Percentiles rank a stretch among this genome's conserved stretches.
Evolutionary conservation across 1,140 invertebrate species (phyloP).

Genomic region (Drepana arcuata): DNA sequence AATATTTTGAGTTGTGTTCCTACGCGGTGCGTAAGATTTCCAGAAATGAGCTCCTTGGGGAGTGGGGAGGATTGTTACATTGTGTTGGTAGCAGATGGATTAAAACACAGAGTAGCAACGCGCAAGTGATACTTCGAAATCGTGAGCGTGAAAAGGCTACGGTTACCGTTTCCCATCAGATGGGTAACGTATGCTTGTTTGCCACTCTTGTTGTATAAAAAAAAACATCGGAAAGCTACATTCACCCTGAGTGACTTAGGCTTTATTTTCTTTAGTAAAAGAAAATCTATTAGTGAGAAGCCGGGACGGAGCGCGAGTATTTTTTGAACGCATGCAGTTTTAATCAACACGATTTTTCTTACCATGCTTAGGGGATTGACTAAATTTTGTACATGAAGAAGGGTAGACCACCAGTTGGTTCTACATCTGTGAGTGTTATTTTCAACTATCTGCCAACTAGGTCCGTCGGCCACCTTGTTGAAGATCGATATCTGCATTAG

Average conservation of each 20-base stretch:
- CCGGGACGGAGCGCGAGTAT: not conserved
- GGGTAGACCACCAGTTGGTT: conserved; percentile 71
- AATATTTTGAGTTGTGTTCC: too few relatives aligned
- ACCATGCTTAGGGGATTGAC: conserved; percentile 31
- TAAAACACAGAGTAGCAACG: not conserved
- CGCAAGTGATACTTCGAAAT: not conserved
- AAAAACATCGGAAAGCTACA: too few relatives aligned
- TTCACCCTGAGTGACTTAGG: too few relatives aligned
- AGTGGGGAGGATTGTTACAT: too few relatives aligned
- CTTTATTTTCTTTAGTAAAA: too few relatives aligned
- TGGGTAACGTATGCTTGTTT: not conserved
- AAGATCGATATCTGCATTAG: conserved; percentile 72
- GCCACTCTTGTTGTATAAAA: not conserved
- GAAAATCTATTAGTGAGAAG: not conserved
- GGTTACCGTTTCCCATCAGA: not conserved
- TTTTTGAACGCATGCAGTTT: too few relatives aligned
- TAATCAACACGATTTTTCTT: not conserved
- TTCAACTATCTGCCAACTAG: conserved; percentile 67
- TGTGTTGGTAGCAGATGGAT: too few relatives aligned
- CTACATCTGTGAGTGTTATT: conserved; percentile 46
- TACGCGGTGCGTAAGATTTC: too few relatives aligned
- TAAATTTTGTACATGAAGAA: conserved; percentile 72
- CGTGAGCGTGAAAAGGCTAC: not conserved
- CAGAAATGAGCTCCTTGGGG: too few relatives aligned
- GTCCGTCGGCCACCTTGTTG: conserved; percentile 74